phyloP scores from a whole-genome alignment of 1,140 invertebrate species.

The Drosophila auraria region DNA sequence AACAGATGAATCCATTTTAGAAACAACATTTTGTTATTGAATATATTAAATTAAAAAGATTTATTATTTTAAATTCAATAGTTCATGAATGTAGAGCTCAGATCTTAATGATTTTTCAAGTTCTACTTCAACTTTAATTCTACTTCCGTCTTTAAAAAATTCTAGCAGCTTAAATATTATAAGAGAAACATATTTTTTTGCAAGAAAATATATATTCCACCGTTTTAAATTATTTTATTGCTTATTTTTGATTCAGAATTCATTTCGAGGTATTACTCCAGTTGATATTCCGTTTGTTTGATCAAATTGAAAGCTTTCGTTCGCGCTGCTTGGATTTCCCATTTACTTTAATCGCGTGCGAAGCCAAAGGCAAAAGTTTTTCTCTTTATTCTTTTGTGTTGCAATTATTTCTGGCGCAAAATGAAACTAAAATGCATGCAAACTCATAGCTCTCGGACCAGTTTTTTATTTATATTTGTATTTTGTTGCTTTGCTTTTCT shows the following conservation, averaged over 20 bases:
- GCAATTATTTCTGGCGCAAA: conserved; percentile 71
- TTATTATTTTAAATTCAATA: neutral
- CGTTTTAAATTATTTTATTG: neutral
- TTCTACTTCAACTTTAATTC: neutral
- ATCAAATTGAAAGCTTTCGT: conserved; percentile 27
- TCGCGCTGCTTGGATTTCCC: conserved; percentile 13
- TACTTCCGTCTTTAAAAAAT: neutral
- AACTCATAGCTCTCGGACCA: conserved; percentile 29
- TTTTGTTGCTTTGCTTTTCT: conserved; percentile 21
- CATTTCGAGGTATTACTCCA: neutral
- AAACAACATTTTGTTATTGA: too few relatives aligned
- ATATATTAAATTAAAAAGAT: neutral
- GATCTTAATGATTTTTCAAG: too few relatives aligned
- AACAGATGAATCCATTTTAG: too few relatives aligned
- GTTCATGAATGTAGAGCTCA: too few relatives aligned
- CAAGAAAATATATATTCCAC: too few relatives aligned
- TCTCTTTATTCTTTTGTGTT: conserved; percentile 41
- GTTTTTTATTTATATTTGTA: conserved; percentile 21
- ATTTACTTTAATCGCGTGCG: conserved; percentile 60
- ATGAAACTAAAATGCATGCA: conserved; percentile 68
- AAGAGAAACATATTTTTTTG: neutral
- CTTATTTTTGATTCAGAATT: too few relatives aligned
- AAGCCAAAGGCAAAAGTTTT: conserved; percentile 41
- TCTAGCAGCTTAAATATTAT: neutral
- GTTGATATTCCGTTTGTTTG: neutral